Evolutionary conservation across 2,888 invertebrate genomes (phyloP), one percentile per base, ranked within the genome.

Genomic region (Octonoba sinensis): DNA sequence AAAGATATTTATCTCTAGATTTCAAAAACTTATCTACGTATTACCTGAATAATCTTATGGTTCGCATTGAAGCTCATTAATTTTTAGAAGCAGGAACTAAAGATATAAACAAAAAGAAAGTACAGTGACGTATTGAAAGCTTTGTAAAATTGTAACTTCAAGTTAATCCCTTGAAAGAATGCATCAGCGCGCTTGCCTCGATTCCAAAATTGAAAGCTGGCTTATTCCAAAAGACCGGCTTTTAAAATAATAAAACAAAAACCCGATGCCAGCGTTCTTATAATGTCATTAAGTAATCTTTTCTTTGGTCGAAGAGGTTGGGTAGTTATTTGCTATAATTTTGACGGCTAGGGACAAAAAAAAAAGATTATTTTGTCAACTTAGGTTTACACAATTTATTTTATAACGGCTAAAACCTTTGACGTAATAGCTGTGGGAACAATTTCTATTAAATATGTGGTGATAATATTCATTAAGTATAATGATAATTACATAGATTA

Each of bases 131-230:
- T 66, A 60, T 54, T 67, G 60, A 77, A 47, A 77, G 64, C 24
- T 56, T 71, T 54, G 59, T 65, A 71, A 65, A 77, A 57, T 49
- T 65, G 59, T 51, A 15, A 46, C 46, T 65, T 20, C 24, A n/a
- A 22, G 24, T 47, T 70, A 71, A 70, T 64, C 77, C 64, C 36
- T 77, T 56, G 46, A 77, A 64, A 54, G 51, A 64, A 47, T 69
- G 56, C 47, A 13, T 70, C 44, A 3, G 44, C n/a, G 47, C 47
- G 56, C 54, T 44, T 46, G 51, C 51, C 36, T 47, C 51, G 46
- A 46, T n/a, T 44, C 54, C n/a, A 24, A 24, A 67, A 57, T 67
- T 65, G 27, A 59, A 75, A 75, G n/a, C 47, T 59, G 59, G 51
- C 44, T 75, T 67, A 67, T 47, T 18, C 51, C 8, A 49, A 11